phyloP scores from a whole-genome alignment of 2,113 vertebrate species.

The Planiliza haematocheilus region DNA sequence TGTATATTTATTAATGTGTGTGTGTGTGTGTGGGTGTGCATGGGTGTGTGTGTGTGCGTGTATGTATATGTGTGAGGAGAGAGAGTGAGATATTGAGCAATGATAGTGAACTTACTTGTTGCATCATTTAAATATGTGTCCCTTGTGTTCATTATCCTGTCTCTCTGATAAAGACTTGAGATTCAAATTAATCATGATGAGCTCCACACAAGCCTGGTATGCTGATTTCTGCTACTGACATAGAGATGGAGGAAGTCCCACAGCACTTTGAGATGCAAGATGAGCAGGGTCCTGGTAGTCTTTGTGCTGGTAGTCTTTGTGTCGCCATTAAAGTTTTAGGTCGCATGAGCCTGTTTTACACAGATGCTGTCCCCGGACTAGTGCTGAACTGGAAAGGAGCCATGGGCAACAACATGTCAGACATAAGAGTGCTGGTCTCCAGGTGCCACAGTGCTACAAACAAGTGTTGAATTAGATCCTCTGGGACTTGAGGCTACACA shows the following conservation, averaged over 20 bases:
- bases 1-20: conserved; percentile 25
- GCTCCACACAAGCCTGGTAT: not conserved
- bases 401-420: conserved; percentile 85
- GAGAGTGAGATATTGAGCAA: too few species aligned
- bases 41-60: conserved; percentile 6
- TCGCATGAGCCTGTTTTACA: conserved; percentile 75
- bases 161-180: conserved; percentile 24
- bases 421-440: conserved; percentile 76
- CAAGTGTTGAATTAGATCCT: conserved; percentile 78
- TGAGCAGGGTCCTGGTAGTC: conserved; percentile 38
- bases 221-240: conserved; percentile 32
- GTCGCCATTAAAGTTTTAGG: conserved; percentile 86
- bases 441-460: conserved; percentile 70
- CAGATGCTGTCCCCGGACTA: conserved; percentile 62
- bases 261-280: conserved; percentile 56
- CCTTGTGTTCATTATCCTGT: conserved; percentile 45
- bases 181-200: not conserved
- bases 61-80: not conserved
- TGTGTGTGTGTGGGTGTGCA: conserved; percentile 12
- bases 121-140: conserved; percentile 55
- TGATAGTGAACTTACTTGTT: conserved; percentile 26
- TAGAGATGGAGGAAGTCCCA: conserved; percentile 55
- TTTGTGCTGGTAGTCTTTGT: conserved; percentile 64
- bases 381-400: conserved; percentile 80
- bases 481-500: conserved; percentile 70